Percentiles rank a stretch among this genome's conserved stretches.
phyloP scores from a whole-genome alignment of 2,888 invertebrate genomes.

The Drosophila tripunctata region DNA sequence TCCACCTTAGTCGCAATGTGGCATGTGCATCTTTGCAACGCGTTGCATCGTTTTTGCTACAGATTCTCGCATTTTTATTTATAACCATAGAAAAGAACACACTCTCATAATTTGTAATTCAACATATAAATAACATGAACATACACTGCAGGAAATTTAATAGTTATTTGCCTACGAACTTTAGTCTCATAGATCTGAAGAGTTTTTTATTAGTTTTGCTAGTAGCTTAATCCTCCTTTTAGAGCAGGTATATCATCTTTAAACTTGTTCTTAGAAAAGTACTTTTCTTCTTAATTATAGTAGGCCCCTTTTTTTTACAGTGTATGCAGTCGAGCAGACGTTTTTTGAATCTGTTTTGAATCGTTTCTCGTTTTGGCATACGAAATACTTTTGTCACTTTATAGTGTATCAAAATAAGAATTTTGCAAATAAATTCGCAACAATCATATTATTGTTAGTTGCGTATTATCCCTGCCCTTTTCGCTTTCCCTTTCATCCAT shows the following conservation, averaged over 20 bases:
- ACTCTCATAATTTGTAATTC: constrained; percentile 5
- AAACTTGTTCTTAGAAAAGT: no score
- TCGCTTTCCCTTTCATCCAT: no score
- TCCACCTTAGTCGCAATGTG: neutral
- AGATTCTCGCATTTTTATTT: constrained; percentile 38
- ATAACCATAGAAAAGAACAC: constrained; percentile 25
- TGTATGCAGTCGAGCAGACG: neutral
- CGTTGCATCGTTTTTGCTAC: neutral
- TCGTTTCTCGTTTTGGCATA: constrained; percentile 15
- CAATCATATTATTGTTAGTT: constrained; percentile 44
- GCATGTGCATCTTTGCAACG: neutral
- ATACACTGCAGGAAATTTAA: constrained; percentile 18
- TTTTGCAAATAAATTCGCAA: constrained; percentile 19
- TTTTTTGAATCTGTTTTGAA: neutral
- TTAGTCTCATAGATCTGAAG: neutral
- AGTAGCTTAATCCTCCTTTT: no score
- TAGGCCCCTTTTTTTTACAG: neutral
- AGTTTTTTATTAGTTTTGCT: no score
- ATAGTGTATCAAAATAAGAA: constrained; percentile 13
- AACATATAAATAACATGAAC: constrained; percentile 13
- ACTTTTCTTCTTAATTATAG: no score
- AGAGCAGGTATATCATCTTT: no score
- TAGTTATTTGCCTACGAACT: neutral
- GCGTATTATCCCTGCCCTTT: neutral
- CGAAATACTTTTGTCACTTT: constrained; percentile 18